These are phyloP conservation scores for Papilio demoleus DNA, from an alignment of 2,888 invertebrate species.

Conservation along the genomic window DNA sequence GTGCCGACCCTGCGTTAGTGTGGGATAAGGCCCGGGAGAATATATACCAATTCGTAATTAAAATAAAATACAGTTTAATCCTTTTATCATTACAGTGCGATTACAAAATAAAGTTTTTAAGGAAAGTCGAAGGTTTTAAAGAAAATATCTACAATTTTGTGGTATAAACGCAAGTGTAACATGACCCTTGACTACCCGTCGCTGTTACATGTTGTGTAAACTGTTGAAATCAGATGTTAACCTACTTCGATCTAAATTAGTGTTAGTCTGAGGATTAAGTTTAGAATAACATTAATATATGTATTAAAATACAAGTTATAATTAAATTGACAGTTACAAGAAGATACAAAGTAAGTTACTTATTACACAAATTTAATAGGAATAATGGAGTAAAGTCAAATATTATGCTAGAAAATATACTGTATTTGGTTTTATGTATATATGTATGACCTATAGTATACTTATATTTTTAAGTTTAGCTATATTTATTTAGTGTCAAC, in stretches of 20 bases:
- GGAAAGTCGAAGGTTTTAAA: background rate
- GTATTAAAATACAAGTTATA: constrained; percentile 3
- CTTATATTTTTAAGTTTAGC: too few species aligned
- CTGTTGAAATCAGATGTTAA: constrained; percentile 31
- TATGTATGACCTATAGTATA: too few species aligned
- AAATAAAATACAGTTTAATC: too few species aligned
- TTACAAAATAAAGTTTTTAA: too few species aligned
- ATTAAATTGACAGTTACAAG: background rate
- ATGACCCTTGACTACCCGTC: background rate
- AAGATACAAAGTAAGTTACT: background rate
- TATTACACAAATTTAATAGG: background rate
- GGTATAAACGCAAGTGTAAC: background rate
- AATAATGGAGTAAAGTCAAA: background rate
- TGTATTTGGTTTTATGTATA: too few species aligned
- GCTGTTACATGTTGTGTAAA: constrained; percentile 11
- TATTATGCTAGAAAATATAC: too few species aligned
- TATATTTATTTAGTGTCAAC: too few species aligned
- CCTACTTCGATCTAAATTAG: constrained; percentile 30
- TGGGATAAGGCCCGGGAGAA: too few species aligned
- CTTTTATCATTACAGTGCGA: too few species aligned
- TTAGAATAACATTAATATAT: constrained; percentile 5
- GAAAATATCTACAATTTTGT: background rate
- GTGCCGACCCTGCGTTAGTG: too few species aligned
- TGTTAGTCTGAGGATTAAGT: constrained; percentile 16
- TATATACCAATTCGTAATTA: too few species aligned